These are phyloP conservation scores for Habropoda laboriosa DNA, from an alignment of 1,140 invertebrate genomes.

Conservation along the genomic window DNA sequence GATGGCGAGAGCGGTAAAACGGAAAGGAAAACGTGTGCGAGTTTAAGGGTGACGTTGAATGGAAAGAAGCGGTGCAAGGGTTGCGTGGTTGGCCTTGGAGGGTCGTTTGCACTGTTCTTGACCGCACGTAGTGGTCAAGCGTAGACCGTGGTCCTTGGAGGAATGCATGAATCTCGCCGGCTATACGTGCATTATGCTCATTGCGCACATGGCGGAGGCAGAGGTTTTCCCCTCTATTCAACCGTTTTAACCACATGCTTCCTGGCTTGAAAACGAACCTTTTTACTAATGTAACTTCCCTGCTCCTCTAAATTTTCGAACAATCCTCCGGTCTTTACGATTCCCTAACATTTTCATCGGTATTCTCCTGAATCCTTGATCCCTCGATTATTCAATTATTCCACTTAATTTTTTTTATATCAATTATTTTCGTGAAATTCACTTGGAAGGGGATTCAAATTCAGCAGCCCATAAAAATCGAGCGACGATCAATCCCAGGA, in stretches of 20 bases:
- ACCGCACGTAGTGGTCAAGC: constrained; percentile 45
- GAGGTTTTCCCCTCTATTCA: constrained; percentile 6
- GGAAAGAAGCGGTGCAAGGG: constrained; percentile 67
- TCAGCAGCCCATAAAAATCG: background rate
- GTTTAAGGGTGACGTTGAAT: constrained; percentile 65
- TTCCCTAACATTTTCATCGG: too few species aligned
- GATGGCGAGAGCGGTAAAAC: background rate
- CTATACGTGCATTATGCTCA: constrained; percentile 53
- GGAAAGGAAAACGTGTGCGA: background rate
- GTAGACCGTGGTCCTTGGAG: constrained; percentile 50
- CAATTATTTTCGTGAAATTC: too few species aligned
- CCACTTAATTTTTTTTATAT: too few species aligned
- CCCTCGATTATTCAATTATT: background rate
- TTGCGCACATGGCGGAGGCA: constrained; percentile 20
- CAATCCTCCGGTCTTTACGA: background rate
- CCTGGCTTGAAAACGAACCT: background rate
- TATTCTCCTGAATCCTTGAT: too few species aligned
- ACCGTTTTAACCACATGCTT: constrained; percentile 26
- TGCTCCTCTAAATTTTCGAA: background rate
- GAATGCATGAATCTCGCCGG: constrained; percentile 65
- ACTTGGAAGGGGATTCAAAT: too few species aligned
- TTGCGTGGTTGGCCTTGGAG: constrained; percentile 76
- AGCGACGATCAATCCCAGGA: too few species aligned
- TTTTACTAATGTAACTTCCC: background rate
- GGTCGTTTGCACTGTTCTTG: constrained; percentile 74